Conservation (phyloP, 1,140 invertebrate species). For the Zaprionus capensis region DNA sequence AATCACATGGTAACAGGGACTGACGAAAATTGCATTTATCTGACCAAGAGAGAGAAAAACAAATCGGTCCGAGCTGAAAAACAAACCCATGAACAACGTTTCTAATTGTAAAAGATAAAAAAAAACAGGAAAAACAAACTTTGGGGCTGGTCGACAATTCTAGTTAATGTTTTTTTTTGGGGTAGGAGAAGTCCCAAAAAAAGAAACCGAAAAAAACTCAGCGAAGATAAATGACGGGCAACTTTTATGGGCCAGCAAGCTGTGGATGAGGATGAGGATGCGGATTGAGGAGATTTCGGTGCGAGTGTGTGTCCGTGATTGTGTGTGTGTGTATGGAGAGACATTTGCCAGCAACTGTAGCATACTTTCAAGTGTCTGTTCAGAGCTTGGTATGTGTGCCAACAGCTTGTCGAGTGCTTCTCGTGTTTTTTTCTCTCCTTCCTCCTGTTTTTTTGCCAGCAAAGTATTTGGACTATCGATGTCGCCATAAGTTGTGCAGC, state of each 20-base stretch:
- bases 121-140: constrained; percentile 49
- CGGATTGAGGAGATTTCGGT: constrained; percentile 14
- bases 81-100: constrained; percentile 61
- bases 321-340: constrained; percentile 24
- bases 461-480: constrained; percentile 78
- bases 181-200: constrained; percentile 38
- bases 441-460: constrained; percentile 28
- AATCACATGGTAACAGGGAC: constrained; percentile 75
- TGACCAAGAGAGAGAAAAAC: constrained; percentile 57
- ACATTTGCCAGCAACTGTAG: constrained; percentile 71
- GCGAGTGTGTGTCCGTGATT: constrained; percentile 18
- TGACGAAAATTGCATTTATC: constrained; percentile 75
- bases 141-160: constrained; percentile 60
- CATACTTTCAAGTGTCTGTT: constrained; percentile 79
- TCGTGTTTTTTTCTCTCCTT: constrained; percentile 15
- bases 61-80: constrained; percentile 54
- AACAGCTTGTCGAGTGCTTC: constrained; percentile 77
- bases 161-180: constrained; percentile 55
- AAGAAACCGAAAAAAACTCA: constrained; percentile 13
- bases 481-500: constrained; percentile 77
- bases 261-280: constrained; percentile 28
- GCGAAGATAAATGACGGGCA: constrained; percentile 74
- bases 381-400: constrained; percentile 73
- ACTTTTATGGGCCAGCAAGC: constrained; percentile 45
- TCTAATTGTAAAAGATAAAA: constrained; percentile 82